Evolutionary conservation across 2,113 vertebrate genomes (phyloP).

Genomic region (Sprattus sprattus): DNA sequence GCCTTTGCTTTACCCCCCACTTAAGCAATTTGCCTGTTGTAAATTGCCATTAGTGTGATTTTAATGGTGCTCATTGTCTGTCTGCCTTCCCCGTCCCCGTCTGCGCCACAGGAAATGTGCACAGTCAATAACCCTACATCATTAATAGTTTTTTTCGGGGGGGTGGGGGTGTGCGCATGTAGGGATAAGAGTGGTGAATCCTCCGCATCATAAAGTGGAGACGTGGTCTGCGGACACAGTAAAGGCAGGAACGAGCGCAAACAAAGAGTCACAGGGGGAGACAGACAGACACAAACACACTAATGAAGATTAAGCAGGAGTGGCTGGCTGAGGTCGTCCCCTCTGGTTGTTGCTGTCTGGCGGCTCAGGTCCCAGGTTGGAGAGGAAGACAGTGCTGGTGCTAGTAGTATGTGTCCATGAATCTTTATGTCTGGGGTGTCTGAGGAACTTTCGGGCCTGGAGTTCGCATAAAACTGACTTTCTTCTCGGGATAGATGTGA

Average conservation of each 20-base stretch:
- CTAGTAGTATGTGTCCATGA: not conserved
- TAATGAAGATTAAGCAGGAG: not conserved
- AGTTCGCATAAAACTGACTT: conserved; percentile 11
- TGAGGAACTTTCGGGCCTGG: not conserved
- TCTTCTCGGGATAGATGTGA: conserved; percentile 34
- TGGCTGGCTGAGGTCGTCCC: not conserved
- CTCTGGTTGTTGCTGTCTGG: conserved; percentile 2
- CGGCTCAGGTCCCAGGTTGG: not conserved
- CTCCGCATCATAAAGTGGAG: not conserved
- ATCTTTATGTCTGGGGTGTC: conserved; percentile 17
- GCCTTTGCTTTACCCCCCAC: conserved; percentile 63
- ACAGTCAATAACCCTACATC: conserved; percentile 67
- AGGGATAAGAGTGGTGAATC: not conserved
- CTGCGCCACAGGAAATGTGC: conserved; percentile 74
- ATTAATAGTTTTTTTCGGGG: conserved; percentile 62
- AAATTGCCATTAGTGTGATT: conserved; percentile 75
- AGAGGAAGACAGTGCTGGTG: not conserved
- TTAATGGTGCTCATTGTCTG: conserved; percentile 77
- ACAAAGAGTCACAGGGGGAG: not conserved
- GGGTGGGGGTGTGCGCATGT: conserved; percentile 20
- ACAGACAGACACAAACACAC: not conserved
- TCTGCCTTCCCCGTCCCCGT: conserved; percentile 69
- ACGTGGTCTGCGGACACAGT: conserved; percentile 18
- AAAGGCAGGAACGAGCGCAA: conserved; percentile 40
- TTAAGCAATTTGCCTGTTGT: conserved; percentile 74